Percentiles rank a stretch among this genome's conserved stretches.
phyloP scores from a whole-genome alignment of 2,888 invertebrate species.

The Dolichopus griseipennis region DNA sequence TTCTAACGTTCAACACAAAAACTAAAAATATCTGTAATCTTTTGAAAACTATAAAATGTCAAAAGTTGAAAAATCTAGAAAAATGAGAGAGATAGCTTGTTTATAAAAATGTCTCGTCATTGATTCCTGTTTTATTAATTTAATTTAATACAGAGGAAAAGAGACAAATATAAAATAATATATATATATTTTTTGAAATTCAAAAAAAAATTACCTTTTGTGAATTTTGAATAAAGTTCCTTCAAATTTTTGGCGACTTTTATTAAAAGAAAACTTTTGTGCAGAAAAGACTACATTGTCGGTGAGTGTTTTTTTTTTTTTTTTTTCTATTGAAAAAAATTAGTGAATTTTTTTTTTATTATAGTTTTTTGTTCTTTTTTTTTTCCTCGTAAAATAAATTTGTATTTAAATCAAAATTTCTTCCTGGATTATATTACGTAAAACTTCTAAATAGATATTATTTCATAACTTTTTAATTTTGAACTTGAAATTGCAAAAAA shows the following conservation, averaged over 20 bases:
- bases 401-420: not conserved
- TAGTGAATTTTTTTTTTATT: too few species aligned
- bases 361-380: not conserved
- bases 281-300: not conserved
- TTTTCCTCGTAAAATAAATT: not conserved
- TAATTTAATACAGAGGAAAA: not conserved
- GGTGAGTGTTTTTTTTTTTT: not conserved
- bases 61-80: not conserved
- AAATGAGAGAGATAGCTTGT: not conserved
- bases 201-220: not conserved
- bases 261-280: constrained; percentile 3
- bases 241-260: not conserved
- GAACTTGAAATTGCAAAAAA: too few species aligned
- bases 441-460: not conserved
- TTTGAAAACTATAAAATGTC: not conserved
- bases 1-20: not conserved
- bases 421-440: constrained; percentile 3
- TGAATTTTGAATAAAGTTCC: too few species aligned
- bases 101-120: not conserved
- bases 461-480: too few species aligned
- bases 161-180: not conserved
- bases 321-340: too few species aligned
- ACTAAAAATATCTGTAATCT: too few species aligned
- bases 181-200: not conserved
- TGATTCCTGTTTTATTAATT: not conserved